These are phyloP conservation scores for Ptiloglossa arizonensis DNA, from an alignment of 1,140 invertebrate genomes.

Conservation along the genomic window DNA sequence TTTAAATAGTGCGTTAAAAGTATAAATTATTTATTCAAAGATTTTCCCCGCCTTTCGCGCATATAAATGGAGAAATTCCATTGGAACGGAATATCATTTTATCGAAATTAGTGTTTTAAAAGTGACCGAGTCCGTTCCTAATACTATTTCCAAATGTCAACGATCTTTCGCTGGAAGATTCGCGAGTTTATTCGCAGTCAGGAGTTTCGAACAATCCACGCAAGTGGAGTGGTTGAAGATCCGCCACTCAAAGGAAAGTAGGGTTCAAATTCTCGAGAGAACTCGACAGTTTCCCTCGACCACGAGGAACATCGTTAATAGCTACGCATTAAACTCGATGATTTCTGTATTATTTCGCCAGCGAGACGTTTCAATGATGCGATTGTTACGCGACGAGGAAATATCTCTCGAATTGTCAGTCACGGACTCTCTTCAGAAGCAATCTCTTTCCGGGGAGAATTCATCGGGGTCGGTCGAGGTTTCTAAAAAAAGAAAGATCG, in stretches of 20 bases:
- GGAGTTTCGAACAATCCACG: no score
- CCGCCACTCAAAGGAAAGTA: neutral
- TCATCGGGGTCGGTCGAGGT: neutral
- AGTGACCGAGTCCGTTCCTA: no score
- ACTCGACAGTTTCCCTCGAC: neutral
- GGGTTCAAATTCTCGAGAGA: neutral
- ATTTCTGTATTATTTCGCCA: conserved; percentile 1
- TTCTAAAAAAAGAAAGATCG: neutral
- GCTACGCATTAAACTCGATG: conserved; percentile 8
- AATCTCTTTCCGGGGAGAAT: neutral
- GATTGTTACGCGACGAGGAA: conserved; percentile 7
- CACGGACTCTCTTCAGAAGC: neutral
- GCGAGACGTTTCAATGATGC: neutral
- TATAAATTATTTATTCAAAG: no score
- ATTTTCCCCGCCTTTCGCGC: no score
- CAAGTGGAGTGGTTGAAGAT: neutral
- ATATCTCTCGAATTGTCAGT: conserved; percentile 8
- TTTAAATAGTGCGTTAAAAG: no score
- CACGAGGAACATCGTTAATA: neutral
- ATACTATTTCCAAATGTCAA: no score
- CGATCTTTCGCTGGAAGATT: no score
- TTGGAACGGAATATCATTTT: no score
- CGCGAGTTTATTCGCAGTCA: no score
- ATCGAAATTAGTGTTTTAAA: no score
- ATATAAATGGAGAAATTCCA: no score